Percentiles rank a stretch among this genome's conserved stretches.
These are phyloP conservation scores for Indicator indicator DNA, from an alignment of 2,113 vertebrate species.

Conservation along the genomic window DNA sequence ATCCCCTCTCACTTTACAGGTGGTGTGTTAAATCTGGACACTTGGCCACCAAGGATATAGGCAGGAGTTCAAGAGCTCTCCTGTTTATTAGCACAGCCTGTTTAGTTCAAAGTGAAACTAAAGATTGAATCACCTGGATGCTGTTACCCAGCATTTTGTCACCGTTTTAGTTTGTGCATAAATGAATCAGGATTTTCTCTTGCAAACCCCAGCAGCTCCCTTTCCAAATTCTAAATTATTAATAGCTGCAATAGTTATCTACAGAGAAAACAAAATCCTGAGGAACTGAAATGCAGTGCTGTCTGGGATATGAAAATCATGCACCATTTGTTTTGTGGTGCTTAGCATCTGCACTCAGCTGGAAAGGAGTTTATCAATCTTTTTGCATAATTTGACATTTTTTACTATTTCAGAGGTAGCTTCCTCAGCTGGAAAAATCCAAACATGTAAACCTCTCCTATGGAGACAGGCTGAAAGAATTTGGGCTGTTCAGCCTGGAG, in stretches of 20 bases:
- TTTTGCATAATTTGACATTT: not conserved
- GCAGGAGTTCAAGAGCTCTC: not conserved
- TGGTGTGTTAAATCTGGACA: not conserved
- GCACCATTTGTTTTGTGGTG: not conserved
- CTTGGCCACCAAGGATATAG: not conserved
- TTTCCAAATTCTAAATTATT: slow-evolving; percentile 3
- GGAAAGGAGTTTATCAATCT: not conserved
- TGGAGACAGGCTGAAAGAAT: too few species aligned
- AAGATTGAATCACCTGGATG: not conserved
- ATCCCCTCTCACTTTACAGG: not conserved
- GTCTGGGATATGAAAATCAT: not conserved
- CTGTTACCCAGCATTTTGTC: not conserved
- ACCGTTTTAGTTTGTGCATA: not conserved
- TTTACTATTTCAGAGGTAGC: slow-evolving; percentile 14
- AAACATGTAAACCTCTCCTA: slow-evolving; percentile 11
- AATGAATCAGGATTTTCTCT: not conserved
- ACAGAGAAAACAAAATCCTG: not conserved
- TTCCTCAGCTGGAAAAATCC: slow-evolving; percentile 1
- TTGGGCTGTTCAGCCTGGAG: too few species aligned
- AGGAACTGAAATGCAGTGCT: not conserved
- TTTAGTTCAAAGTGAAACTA: not conserved
- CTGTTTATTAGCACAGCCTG: not conserved
- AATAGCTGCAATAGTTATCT: slow-evolving; percentile 6
- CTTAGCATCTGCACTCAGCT: not conserved
- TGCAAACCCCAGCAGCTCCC: slow-evolving; percentile 1